Evolutionary conservation across 2,888 invertebrate species (phyloP).

Genomic region (Pediacus dermestoides): DNA sequence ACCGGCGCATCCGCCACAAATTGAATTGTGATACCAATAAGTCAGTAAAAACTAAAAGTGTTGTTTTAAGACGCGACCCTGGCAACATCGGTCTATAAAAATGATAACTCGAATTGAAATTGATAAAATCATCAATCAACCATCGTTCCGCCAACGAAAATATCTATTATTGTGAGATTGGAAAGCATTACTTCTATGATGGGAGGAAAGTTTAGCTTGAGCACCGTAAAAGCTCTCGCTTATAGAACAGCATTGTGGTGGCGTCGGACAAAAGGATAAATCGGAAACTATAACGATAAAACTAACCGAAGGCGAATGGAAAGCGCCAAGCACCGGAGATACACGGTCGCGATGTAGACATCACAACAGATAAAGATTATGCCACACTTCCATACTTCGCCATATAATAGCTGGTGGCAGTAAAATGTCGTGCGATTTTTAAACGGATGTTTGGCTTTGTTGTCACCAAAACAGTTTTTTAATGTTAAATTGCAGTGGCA

Average conservation of each 20-base stretch:
- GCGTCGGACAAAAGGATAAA: conserved; percentile 42
- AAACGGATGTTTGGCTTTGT: no score
- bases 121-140: conserved; percentile 19
- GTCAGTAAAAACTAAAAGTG: no score
- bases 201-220: conserved; percentile 12
- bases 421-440: no score
- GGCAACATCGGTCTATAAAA: no score
- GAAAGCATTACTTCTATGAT: conserved; percentile 21
- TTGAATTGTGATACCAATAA: no score
- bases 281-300: conserved; percentile 49
- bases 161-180: conserved; percentile 23
- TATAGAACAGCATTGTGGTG: conserved; percentile 26
- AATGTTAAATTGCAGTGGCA: no score
- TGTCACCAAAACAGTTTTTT: no score
- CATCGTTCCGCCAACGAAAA: conserved; percentile 5
- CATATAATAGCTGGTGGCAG: no score
- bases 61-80: no score
- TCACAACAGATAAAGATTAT: conserved; percentile 46
- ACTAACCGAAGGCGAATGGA: conserved; percentile 45
- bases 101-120: no score
- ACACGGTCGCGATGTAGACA: conserved; percentile 36
- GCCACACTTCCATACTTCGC: conserved; percentile 17
- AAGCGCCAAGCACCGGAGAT: conserved; percentile 40
- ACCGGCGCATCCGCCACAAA: no score
- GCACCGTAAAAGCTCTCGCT: no score